Base-by-base conservation (phyloP, 2,888 invertebrate species). In the Drosophila nigritarsus region DNA sequence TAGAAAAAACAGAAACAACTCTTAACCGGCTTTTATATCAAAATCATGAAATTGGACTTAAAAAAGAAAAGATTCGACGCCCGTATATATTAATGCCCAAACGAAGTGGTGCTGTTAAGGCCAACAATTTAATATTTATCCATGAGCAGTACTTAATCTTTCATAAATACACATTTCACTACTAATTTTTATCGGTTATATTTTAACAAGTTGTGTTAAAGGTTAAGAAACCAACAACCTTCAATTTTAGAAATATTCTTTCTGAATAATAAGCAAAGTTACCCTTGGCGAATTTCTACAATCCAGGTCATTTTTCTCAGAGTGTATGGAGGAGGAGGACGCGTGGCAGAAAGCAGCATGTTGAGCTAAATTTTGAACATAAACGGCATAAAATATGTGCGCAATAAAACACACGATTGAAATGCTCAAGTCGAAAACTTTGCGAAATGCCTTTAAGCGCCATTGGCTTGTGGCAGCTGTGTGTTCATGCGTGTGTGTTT, bases 361-460 rank as follows among this genome's bases (percentile, higher is more conserved):
- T 84, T 82, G 83, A 78, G 73, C 71, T 73, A 75, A 89, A 77
- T 89, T 89, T 86, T 85, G 75, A 87, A 88, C 86, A 87, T 87
- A 87, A 87, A 85, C 89, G 89, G 87, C 87, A 87, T 89, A 87
- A 87, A 87, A 87, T 87, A 87, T 87, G 87, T 89, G 87, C 70
- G 88, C 87, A 89, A 87, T 87, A 89, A 87, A 87, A 89, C 89
- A 87, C 82, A 83, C 89, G 83, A 87, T 87, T 87, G 87, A 89
- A 87, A 89, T 85, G 81, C 88, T 85, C 74, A 81, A 89, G 88
- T 83, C 82, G 80, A 82, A 87, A 89, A 85, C 86, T 89, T 87
- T 83, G 80, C 70, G 73, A 81, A 82, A 89, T 86, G 88, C 83
- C 87, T 87, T 83, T 73, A 85, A 87, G 88, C 88, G 78, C 80